Conservation (phyloP, 2,888 invertebrate genomes). For the Pyrrhosoma nymphula region DNA sequence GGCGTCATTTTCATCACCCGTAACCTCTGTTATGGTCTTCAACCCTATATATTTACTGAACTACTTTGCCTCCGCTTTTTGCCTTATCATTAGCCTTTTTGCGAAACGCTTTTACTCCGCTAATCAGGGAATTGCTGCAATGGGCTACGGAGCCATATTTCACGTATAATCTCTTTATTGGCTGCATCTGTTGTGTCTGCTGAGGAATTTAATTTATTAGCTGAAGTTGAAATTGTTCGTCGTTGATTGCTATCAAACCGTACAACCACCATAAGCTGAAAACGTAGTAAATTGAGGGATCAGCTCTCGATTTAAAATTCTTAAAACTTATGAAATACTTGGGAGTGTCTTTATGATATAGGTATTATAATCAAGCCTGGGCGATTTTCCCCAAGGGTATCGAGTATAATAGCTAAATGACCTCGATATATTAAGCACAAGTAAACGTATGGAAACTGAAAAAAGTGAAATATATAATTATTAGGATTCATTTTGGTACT, state of each 20-base stretch:
- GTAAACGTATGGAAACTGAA: too few species aligned
- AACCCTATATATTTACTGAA: background rate
- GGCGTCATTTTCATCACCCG: background rate
- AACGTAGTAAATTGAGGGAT: too few species aligned
- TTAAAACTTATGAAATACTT: too few species aligned
- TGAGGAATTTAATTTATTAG: background rate
- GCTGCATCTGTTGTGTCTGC: background rate
- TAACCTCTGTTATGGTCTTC: background rate
- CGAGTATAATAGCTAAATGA: too few species aligned
- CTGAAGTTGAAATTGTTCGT: background rate
- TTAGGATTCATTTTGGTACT: too few species aligned
- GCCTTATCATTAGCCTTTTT: background rate
- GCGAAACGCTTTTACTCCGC: background rate
- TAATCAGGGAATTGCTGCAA: constrained; percentile 9
- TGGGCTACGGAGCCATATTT: background rate
- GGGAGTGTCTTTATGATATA: too few species aligned
- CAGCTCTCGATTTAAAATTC: too few species aligned
- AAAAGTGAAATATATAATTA: too few species aligned
- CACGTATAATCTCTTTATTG: background rate
- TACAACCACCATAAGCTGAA: too few species aligned
- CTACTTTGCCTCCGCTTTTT: background rate
- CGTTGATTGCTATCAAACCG: background rate
- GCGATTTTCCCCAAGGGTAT: too few species aligned
- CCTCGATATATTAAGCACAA: too few species aligned
- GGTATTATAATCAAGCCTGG: too few species aligned